phyloP scores from a whole-genome alignment of 2,888 invertebrate genomes.

The Petrolisthes manimaculis region DNA sequence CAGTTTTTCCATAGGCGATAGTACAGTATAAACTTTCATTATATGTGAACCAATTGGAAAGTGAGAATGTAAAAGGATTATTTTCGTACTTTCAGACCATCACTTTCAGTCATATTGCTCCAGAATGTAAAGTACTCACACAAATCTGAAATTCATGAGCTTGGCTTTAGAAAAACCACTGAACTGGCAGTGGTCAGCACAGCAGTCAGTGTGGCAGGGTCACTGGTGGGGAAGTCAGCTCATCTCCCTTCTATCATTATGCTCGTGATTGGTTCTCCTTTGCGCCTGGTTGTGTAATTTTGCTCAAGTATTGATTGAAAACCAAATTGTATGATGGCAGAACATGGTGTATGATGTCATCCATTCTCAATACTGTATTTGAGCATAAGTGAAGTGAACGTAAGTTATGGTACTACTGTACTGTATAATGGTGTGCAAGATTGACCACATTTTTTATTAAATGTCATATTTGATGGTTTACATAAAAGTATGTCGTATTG shows the following conservation, averaged over 20 bases:
- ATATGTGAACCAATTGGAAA: too few species aligned
- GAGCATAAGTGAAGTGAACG: constrained; percentile 57
- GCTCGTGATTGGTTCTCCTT: constrained; percentile 56
- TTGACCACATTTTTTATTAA: constrained; percentile 58
- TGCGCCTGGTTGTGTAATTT: constrained; percentile 61
- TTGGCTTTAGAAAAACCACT: too few species aligned
- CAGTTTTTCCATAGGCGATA: too few species aligned
- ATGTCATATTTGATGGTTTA: constrained; percentile 62
- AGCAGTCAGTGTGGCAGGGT: constrained; percentile 47
- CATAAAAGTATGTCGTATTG: constrained; percentile 57
- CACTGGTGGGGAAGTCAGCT: constrained; percentile 24
- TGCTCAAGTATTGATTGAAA: constrained; percentile 58
- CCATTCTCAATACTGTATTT: constrained; percentile 45
- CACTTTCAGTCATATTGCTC: too few species aligned
- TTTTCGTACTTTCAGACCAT: too few species aligned
- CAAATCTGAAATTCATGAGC: too few species aligned
- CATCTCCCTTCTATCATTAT: constrained; percentile 45
- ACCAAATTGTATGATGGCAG: constrained; percentile 45
- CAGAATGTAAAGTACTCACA: too few species aligned
- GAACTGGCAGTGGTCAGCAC: constrained; percentile 21
- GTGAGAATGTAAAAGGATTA: too few species aligned
- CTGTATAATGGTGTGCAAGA: constrained; percentile 56
- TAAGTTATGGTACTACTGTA: constrained; percentile 50
- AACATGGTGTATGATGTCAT: constrained; percentile 41
- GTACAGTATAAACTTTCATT: too few species aligned